Percentiles rank a stretch among this genome's conserved stretches.
phyloP scores from a whole-genome alignment of 2,113 vertebrate genomes.

The Damaliscus lunatus region DNA sequence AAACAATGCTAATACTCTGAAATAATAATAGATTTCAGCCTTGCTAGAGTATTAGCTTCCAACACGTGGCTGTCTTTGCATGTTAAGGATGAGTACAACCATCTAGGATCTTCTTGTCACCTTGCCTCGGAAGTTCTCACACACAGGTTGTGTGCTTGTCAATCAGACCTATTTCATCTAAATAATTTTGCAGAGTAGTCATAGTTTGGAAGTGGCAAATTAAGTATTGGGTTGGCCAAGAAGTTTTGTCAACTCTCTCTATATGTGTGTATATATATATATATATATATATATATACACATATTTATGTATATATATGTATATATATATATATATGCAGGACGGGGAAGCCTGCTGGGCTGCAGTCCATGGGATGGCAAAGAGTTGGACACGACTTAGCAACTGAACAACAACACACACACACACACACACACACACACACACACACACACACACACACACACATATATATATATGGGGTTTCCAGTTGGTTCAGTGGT shows the following conservation, averaged over 20 bases:
- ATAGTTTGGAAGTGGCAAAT: slow-evolving; percentile 28
- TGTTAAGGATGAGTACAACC: slow-evolving; percentile 64
- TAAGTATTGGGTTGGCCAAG: not conserved
- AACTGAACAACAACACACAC: not conserved
- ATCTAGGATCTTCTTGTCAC: not conserved
- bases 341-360: not conserved
- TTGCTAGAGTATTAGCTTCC: slow-evolving; percentile 64
- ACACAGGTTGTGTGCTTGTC: not conserved
- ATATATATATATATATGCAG: not conserved
- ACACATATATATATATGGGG: not conserved
- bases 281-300: not conserved
- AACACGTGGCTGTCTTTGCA: slow-evolving; percentile 46
- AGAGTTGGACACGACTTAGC: not conserved
- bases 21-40: slow-evolving; percentile 70
- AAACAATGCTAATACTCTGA: slow-evolving; percentile 72
- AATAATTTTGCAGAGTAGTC: not conserved
- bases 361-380: not conserved
- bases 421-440: not conserved
- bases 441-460: too few species aligned
- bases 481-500: not conserved
- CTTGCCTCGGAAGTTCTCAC: slow-evolving; percentile 5
- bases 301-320: not conserved
- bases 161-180: not conserved
- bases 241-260: not conserved
- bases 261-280: not conserved